Percentiles rank a stretch among this genome's conserved stretches.
Conservation (phyloP, 2,113 vertebrate species). For the Protobothrops flavoviridis region DNA sequence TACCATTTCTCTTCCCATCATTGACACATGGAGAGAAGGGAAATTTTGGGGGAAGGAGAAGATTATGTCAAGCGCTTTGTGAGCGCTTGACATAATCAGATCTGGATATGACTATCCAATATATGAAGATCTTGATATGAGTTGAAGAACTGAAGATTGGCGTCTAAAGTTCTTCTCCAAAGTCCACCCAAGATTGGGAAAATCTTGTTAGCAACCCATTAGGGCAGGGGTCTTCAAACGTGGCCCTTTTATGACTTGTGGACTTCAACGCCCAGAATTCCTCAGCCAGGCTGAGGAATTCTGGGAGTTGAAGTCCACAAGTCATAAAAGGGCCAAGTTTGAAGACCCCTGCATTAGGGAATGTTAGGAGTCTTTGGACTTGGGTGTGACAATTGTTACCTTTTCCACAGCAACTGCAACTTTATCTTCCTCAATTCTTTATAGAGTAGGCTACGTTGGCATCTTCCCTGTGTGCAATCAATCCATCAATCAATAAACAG, state of each 20-base stretch:
- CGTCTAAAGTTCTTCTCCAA: neutral
- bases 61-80: neutral
- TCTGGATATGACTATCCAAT: neutral
- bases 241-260: no score
- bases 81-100: no score
- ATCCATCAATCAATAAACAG: slow-evolving; percentile 15
- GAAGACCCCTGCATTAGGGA: neutral
- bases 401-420: neutral
- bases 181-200: neutral
- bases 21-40: neutral
- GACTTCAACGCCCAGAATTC: no score
- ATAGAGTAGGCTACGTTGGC: neutral
- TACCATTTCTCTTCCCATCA: neutral
- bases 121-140: neutral
- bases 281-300: no score
- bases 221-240: no score
- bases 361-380: neutral
- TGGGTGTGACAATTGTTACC: neutral
- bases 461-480: neutral
- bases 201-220: neutral
- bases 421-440: neutral
- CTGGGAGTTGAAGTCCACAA: no score
- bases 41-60: neutral
- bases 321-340: no score
- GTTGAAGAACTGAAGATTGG: neutral